Conservation (phyloP, 2,888 invertebrate genomes). For the Oscheius sp. region DNA sequence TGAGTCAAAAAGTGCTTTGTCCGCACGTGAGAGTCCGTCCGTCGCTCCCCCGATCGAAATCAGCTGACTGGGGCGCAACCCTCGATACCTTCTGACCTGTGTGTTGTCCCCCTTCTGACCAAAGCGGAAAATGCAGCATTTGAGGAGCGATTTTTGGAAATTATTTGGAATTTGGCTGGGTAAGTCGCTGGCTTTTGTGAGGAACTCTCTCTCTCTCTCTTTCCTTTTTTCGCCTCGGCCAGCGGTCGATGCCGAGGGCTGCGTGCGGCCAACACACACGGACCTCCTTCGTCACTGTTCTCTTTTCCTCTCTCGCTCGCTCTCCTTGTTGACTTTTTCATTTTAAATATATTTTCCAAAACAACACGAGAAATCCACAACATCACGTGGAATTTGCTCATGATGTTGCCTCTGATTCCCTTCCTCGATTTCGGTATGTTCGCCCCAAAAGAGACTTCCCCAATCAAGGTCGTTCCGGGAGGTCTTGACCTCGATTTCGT, state of each 20-base stretch:
- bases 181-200: not conserved
- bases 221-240: not conserved
- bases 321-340: not conserved
- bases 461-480: too few relatives aligned
- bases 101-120: not conserved
- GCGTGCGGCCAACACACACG: not conserved
- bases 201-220: not conserved
- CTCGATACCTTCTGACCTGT: not conserved
- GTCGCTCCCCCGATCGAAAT: conserved; percentile 12
- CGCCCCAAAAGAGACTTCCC: not conserved
- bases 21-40: conserved; percentile 4
- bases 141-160: conserved; percentile 23
- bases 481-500: conserved; percentile 1
- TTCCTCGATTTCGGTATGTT: not conserved
- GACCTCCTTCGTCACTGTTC: not conserved
- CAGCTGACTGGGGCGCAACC: conserved; percentile 24
- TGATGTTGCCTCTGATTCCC: not conserved
- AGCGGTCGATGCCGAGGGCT: not conserved
- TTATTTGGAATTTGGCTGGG: not conserved
- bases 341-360: too few relatives aligned
- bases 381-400: conserved; percentile 5
- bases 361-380: not conserved
- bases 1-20: conserved; percentile 4
- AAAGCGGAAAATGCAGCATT: conserved; percentile 14
- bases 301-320: not conserved